Percentiles rank a stretch among this genome's conserved stretches.
Conservation (phyloP, 2,888 invertebrate genomes). For the Abrostola triplasia region DNA sequence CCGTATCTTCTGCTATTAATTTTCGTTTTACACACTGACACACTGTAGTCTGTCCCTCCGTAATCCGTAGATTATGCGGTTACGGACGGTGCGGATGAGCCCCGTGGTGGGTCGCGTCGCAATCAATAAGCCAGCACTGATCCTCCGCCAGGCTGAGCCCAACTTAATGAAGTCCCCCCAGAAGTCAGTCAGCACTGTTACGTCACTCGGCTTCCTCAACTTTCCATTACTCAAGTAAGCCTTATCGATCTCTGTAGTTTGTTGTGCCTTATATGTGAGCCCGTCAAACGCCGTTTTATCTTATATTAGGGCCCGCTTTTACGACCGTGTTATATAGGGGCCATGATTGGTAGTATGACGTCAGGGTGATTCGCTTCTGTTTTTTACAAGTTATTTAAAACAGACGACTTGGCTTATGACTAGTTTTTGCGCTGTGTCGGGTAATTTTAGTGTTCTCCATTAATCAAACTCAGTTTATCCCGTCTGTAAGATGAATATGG, state of each 20-base stretch:
- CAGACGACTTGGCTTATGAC: conserved; percentile 26
- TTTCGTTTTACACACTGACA: conserved; percentile 60
- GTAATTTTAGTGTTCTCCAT: conserved; percentile 35
- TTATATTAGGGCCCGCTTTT: conserved; percentile 41
- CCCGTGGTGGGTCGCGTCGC: conserved; percentile 57
- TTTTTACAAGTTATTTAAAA: conserved; percentile 39
- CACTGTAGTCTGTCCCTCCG: conserved; percentile 61
- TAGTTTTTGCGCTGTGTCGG: conserved; percentile 27
- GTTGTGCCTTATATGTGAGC: conserved; percentile 36
- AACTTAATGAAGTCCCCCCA: conserved; percentile 70
- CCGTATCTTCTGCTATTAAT: conserved; percentile 50
- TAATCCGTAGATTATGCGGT: conserved; percentile 71
- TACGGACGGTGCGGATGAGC: conserved; percentile 56
- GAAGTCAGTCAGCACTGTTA: conserved; percentile 48
- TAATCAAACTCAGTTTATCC: conserved; percentile 39
- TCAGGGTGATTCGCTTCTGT: conserved; percentile 36
- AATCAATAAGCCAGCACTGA: conserved; percentile 68
- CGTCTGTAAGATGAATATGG: conserved; percentile 26
- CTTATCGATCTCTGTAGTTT: conserved; percentile 44
- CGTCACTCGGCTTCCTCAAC: conserved; percentile 38
- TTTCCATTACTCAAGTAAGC: conserved; percentile 52
- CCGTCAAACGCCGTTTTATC: conserved; percentile 45
- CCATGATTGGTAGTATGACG: conserved; percentile 44
- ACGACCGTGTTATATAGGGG: conserved; percentile 33
- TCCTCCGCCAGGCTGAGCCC: conserved; percentile 69